Conservation (phyloP, 2,797 vertebrate species). For the Takifugu rubripes region DNA sequence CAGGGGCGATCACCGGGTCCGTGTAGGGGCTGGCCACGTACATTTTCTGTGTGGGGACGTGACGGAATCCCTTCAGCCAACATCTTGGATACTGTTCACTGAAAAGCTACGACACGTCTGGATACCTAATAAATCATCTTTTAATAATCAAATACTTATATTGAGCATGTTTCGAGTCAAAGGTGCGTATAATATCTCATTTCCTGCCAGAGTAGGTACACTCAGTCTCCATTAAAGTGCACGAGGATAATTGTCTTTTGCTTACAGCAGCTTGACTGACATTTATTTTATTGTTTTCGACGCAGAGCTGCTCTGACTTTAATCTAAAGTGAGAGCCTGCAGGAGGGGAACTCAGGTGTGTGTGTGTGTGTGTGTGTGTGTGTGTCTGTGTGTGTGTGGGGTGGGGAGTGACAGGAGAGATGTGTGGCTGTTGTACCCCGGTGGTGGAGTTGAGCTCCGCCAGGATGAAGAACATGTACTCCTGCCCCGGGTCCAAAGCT, state of each 20-base stretch:
- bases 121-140: constrained; percentile 19
- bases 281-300: constrained; percentile 61
- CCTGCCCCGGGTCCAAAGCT: constrained; percentile 88
- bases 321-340: constrained; percentile 56
- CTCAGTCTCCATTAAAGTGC: constrained; percentile 54
- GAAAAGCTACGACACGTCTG: constrained; percentile 13
- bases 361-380: background rate
- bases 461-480: constrained; percentile 92
- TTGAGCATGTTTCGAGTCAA: constrained; percentile 31
- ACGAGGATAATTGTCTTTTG: constrained; percentile 59
- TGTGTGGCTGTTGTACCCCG: constrained; percentile 72
- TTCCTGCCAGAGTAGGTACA: constrained; percentile 24
- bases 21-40: constrained; percentile 95
- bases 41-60: constrained; percentile 68
- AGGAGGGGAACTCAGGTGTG: constrained; percentile 18
- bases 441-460: constrained; percentile 89
- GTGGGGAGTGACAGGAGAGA: constrained; percentile 16
- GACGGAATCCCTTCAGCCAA: background rate
- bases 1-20: constrained; percentile 88
- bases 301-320: constrained; percentile 46
- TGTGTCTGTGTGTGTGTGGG: background rate
- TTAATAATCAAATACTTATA: constrained; percentile 46
- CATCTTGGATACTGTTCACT: background rate
- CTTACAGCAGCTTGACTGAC: constrained; percentile 58
- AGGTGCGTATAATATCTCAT: constrained; percentile 44